These are phyloP conservation scores for Deilephila elpenor DNA, from an alignment of 2,888 invertebrate genomes.

Conservation along the genomic window DNA sequence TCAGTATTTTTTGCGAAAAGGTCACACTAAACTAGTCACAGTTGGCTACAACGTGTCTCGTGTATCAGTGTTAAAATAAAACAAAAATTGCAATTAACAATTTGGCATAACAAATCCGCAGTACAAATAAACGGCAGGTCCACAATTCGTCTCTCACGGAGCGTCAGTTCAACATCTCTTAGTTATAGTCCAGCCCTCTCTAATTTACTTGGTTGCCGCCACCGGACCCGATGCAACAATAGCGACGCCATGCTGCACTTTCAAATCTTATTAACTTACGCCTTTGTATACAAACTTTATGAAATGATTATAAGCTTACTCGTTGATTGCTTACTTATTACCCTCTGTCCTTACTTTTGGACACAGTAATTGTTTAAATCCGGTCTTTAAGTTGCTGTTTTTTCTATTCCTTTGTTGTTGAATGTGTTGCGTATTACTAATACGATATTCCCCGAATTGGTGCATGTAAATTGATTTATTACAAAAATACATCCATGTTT, in stretches of 20 bases:
- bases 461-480: no score
- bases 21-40: no score
- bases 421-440: neutral
- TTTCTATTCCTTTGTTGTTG: neutral
- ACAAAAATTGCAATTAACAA: no score
- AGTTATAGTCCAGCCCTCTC: slow-evolving; percentile 79
- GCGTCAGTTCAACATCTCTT: slow-evolving; percentile 73
- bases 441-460: neutral
- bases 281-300: slow-evolving; percentile 40
- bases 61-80: no score
- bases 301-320: slow-evolving; percentile 33
- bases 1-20: no score
- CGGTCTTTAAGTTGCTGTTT: neutral
- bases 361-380: neutral
- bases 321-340: slow-evolving; percentile 26
- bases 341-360: neutral
- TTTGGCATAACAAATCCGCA: no score
- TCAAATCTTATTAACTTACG: slow-evolving; percentile 51
- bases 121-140: slow-evolving; percentile 43
- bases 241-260: slow-evolving; percentile 57
- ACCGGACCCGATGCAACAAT: slow-evolving; percentile 63
- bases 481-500: no score
- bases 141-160: slow-evolving; percentile 48
- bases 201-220: slow-evolving; percentile 78
- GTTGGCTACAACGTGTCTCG: no score